These are phyloP conservation scores for Diachasmimorpha longicaudata DNA, from an alignment of 1,140 invertebrate species.

Conservation along the genomic window DNA sequence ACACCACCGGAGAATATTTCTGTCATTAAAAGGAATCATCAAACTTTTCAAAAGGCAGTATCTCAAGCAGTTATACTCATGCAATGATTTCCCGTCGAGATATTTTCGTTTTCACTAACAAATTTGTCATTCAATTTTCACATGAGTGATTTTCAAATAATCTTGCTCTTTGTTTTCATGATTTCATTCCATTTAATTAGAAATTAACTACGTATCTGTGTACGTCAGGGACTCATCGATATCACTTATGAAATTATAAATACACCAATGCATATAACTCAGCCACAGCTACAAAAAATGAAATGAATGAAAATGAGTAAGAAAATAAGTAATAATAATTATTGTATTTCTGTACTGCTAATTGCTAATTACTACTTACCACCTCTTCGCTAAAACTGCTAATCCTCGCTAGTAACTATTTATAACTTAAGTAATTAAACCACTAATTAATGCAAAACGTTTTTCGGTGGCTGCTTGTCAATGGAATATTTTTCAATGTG, in stretches of 20 bases:
- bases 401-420: conserved; percentile 12
- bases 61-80: background rate
- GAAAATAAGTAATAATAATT: background rate
- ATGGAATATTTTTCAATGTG: conserved; percentile 26
- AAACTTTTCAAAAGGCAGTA: background rate
- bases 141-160: too few relatives aligned
- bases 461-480: conserved; percentile 20
- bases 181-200: background rate
- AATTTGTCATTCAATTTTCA: too few relatives aligned
- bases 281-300: background rate
- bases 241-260: conserved; percentile 1
- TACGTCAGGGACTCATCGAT: background rate
- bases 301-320: background rate
- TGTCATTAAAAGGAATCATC: background rate
- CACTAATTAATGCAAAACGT: conserved; percentile 4
- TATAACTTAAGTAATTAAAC: conserved; percentile 6
- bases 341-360: conserved; percentile 24
- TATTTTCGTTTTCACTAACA: too few relatives aligned
- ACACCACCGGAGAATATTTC: background rate
- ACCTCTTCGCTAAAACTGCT: conserved; percentile 6
- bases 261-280: background rate
- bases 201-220: background rate
- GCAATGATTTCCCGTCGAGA: too few relatives aligned
- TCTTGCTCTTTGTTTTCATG: too few relatives aligned
- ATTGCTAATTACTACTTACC: conserved; percentile 19